phyloP scores from a whole-genome alignment of 2,797 vertebrate genomes.

The Falco naumanni region DNA sequence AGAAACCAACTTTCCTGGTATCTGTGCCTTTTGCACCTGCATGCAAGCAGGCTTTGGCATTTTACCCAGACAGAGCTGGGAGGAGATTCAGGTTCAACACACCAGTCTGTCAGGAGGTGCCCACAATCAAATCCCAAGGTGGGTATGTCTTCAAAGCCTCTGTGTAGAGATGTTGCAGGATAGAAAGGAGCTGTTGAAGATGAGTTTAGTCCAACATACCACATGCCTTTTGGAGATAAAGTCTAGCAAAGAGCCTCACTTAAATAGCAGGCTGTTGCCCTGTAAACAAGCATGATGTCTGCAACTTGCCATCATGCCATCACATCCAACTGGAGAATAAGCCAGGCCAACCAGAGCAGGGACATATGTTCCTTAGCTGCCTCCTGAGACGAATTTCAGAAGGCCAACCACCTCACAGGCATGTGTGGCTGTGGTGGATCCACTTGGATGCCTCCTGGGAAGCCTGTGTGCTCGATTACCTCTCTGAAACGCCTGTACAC shows the following conservation, averaged over 20 bases:
- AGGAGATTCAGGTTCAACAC: not conserved
- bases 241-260: not conserved
- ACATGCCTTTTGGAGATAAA: not conserved
- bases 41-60: not conserved
- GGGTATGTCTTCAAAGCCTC: not conserved
- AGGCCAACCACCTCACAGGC: no score
- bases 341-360: no score
- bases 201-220: no score
- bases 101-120: not conserved
- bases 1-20: accelerated
- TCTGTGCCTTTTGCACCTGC: not conserved
- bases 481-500: no score
- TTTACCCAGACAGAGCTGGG: accelerated
- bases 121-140: not conserved
- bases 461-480: no score
- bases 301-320: no score
- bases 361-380: no score
- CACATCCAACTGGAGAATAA: no score
- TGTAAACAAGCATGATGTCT: not conserved
- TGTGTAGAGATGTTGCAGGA: not conserved
- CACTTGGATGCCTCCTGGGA: no score
- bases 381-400: no score
- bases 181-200: not conserved
- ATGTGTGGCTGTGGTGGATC: no score
- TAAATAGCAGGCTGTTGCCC: not conserved